Evolutionary conservation across 2,888 invertebrate species (phyloP).

Genomic region (Coenonympha glycerion): DNA sequence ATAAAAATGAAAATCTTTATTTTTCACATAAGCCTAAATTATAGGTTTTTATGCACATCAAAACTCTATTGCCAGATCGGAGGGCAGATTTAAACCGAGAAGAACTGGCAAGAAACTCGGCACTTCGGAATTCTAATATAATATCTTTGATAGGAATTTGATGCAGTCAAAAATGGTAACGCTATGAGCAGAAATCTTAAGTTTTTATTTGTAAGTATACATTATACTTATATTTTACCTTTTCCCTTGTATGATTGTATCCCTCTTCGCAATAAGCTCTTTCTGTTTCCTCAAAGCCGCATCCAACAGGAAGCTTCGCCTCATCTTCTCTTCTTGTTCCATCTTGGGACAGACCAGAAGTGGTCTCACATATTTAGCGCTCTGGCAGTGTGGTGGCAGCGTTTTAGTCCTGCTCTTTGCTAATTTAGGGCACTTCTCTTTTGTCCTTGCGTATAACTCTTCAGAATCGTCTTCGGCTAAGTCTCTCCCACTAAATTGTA

Average conservation of each 20-base stretch:
- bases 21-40: no score
- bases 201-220: no score
- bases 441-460: constrained; percentile 43
- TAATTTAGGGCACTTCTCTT: constrained; percentile 59
- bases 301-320: constrained; percentile 60
- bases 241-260: constrained; percentile 76
- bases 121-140: no score
- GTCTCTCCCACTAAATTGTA: constrained; percentile 56
- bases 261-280: constrained; percentile 70
- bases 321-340: constrained; percentile 49
- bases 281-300: constrained; percentile 74
- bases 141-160: no score
- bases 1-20: no score
- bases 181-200: no score
- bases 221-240: no score
- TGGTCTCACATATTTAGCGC: constrained; percentile 56
- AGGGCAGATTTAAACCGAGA: no score
- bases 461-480: constrained; percentile 39
- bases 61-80: no score
- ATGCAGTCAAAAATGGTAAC: no score
- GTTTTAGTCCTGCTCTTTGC: constrained; percentile 55
- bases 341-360: constrained; percentile 35
- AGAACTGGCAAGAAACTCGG: no score
- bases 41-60: no score
- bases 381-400: constrained; percentile 61